Conservation (phyloP, 2,113 vertebrate species). For the Entomyzon cyanotis region DNA sequence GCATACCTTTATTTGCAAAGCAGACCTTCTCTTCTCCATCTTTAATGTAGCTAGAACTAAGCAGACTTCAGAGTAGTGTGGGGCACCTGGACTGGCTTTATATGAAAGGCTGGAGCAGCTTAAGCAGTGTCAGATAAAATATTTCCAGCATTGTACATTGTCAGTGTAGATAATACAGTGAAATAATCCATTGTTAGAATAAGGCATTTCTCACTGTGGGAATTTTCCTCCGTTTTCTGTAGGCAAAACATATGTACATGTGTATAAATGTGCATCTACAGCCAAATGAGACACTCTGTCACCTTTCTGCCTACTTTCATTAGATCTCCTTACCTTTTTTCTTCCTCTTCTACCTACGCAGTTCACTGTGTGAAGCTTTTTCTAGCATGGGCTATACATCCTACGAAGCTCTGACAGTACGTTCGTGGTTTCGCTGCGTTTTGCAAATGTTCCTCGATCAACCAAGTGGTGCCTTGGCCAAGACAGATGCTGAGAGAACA, state of each 20-base stretch:
- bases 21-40: background rate
- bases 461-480: conserved; percentile 61
- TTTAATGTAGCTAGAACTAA: background rate
- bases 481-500: conserved; percentile 63
- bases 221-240: background rate
- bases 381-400: conserved; percentile 70
- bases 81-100: background rate
- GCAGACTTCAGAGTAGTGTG: background rate
- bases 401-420: conserved; percentile 85
- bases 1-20: background rate
- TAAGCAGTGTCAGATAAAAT: background rate
- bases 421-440: conserved; percentile 92
- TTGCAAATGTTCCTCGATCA: conserved; percentile 90
- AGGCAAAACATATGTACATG: background rate
- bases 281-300: background rate
- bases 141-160: background rate
- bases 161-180: background rate
- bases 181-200: background rate
- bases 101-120: background rate
- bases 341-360: conserved; percentile 48
- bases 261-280: background rate
- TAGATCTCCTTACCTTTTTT: background rate
- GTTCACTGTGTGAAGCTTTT: conserved; percentile 80
- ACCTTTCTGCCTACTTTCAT: background rate
- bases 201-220: background rate